A percentile compares a stretch with the other conserved stretches of the same genome.
These are phyloP conservation scores for Drosophila borborema DNA, from an alignment of 2,888 invertebrate genomes.

Conservation along the genomic window DNA sequence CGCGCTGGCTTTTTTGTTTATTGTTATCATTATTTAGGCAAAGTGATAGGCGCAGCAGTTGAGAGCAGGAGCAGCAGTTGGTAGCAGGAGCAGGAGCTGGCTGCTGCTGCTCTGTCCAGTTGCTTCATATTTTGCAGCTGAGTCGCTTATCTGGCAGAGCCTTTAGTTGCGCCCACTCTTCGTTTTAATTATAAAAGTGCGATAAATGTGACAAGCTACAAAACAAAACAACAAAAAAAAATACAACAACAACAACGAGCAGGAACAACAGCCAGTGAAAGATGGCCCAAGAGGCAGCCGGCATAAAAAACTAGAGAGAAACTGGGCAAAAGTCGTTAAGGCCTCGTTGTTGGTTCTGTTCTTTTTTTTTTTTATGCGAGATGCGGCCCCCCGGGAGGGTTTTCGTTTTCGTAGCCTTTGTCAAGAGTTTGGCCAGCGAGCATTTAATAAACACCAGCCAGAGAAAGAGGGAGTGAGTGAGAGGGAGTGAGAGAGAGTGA, in stretches of 20 bases:
- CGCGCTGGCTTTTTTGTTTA: constrained; percentile 68
- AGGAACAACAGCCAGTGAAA: constrained; percentile 33
- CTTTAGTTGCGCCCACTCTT: constrained; percentile 37
- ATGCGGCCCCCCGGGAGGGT: constrained; percentile 41
- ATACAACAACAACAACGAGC: constrained; percentile 1
- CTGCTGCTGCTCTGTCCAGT: constrained; percentile 1
- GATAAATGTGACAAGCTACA: constrained; percentile 73
- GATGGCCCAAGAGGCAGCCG: constrained; percentile 48
- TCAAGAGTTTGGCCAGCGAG: constrained; percentile 68
- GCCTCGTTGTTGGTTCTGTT: constrained; percentile 43
- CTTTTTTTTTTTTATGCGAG: constrained; percentile 42
- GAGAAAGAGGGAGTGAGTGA: not conserved
- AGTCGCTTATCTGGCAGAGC: constrained; percentile 50
- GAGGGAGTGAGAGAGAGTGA: no score
- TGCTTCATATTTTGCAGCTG: constrained; percentile 46
- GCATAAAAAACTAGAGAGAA: constrained; percentile 8
- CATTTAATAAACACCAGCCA: constrained; percentile 72
- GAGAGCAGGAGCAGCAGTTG: not conserved
- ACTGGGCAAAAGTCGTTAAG: constrained; percentile 70
- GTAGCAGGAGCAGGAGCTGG: no score
- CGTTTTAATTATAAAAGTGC: constrained; percentile 78
- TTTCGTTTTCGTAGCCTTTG: constrained; percentile 48
- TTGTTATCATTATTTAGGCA: constrained; percentile 81
- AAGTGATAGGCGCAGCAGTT: constrained; percentile 60
- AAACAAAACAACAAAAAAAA: constrained; percentile 19